Conservation (phyloP, 2,888 invertebrate species). For the Hydraecia micacea region DNA sequence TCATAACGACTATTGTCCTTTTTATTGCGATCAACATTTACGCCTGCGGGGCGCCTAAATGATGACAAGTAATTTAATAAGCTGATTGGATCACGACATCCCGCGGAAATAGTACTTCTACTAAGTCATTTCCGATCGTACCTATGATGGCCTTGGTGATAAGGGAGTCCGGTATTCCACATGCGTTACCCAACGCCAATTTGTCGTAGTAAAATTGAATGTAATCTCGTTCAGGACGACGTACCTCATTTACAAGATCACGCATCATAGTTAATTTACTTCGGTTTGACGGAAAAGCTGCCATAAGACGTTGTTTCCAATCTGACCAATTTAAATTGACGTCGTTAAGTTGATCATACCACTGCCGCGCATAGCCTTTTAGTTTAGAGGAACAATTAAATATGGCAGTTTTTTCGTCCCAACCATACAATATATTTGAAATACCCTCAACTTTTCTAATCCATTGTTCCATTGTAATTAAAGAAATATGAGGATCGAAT, state of each 20-base stretch:
- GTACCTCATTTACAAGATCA: too few relatives aligned
- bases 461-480: background rate
- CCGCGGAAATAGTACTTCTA: too few relatives aligned
- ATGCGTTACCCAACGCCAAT: too few relatives aligned
- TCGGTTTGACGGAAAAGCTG: background rate
- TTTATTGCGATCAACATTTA: background rate
- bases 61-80: conserved; percentile 5
- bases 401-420: background rate
- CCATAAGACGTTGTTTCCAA: background rate
- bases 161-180: too few relatives aligned
- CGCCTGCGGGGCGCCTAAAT: background rate
- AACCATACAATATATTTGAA: background rate
- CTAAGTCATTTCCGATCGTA: too few relatives aligned
- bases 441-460: background rate
- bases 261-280: background rate
- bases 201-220: too few relatives aligned
- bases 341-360: background rate
- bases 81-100: background rate
- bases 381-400: background rate
- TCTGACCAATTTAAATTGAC: background rate
- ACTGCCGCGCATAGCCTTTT: background rate
- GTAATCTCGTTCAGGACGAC: too few relatives aligned
- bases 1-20: conserved; percentile 10
- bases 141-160: too few relatives aligned
- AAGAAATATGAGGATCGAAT: background rate